phyloP scores from a whole-genome alignment of 1,140 invertebrate genomes.

The Cecropterus lyciades region DNA sequence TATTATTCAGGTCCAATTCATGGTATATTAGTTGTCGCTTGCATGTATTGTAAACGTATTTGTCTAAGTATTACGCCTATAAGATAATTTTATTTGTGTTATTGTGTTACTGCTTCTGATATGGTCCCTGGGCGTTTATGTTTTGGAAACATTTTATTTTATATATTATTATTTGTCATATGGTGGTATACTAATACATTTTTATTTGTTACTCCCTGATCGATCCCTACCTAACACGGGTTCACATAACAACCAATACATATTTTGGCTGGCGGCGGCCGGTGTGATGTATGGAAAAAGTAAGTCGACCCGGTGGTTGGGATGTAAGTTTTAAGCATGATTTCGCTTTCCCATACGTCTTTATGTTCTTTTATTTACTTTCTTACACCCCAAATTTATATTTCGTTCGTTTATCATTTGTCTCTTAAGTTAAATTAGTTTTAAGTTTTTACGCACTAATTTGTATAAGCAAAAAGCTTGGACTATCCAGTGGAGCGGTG shows the following conservation, averaged over 20 bases:
- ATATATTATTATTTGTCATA: constrained; percentile 52
- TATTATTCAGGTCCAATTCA: no score
- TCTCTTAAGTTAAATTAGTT: constrained; percentile 18
- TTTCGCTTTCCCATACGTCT: constrained; percentile 30
- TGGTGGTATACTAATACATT: constrained; percentile 80
- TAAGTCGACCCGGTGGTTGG: constrained; percentile 72
- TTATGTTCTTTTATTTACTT: constrained; percentile 22
- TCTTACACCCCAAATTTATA: constrained; percentile 18
- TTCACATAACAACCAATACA: constrained; percentile 68
- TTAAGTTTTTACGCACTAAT: constrained; percentile 27
- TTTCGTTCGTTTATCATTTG: constrained; percentile 21
- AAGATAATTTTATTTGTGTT: not conserved
- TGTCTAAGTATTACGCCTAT: no score
- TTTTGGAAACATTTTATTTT: constrained; percentile 22
- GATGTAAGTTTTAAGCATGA: constrained; percentile 59
- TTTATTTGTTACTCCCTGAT: constrained; percentile 72
- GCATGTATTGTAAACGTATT: no score
- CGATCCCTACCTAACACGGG: constrained; percentile 77
- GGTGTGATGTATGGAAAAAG: constrained; percentile 65
- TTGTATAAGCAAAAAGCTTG: constrained; percentile 29
- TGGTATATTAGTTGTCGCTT: no score
- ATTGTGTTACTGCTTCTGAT: constrained; percentile 14
- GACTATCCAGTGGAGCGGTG: constrained; percentile 33
- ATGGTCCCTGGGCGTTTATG: constrained; percentile 10
- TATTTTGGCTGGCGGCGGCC: constrained; percentile 63